Evolutionary conservation across 2,888 invertebrate genomes (phyloP), one percentile per base, ranked within the genome.

Genomic region (Ennomos quercinarius): DNA sequence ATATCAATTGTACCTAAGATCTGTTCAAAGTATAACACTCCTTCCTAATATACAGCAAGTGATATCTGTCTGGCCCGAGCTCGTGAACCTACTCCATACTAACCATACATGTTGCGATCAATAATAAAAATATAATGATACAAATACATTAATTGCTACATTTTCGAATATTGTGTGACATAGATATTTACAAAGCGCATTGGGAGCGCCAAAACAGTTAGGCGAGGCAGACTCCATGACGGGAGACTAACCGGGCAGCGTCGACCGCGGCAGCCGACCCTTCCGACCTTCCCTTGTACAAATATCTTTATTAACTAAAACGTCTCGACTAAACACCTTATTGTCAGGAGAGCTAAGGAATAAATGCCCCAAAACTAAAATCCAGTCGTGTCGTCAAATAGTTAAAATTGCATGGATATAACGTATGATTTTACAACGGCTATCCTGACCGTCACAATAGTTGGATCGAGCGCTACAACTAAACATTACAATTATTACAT

Each of bases 1-100:
- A 91, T 91, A 91, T 91, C 90, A 91, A 91, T 92, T 91, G 90
- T 91, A 91, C 89, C 91, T 91, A 91, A 91, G 91, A 91, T 91
- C 89, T 89, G 87, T 90, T 89, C 88, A 86, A 86, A 77, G 85
- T 86, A 83, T 50, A 87, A 87, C 86, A 89, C 85, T 82, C 85
- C 85, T 81, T 86, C 75, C 80, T 78, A 87, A 77, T 86, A 85
- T 87, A 89, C 84, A 89, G 77, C 81, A 81, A 74, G 27, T 27
- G 27, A 27, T 27, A 27, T 27, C 77, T 74, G 80, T 78, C 58
- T 64, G 61, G 64, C 69, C 77, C 74, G 81, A 81, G 79, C 84
- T 81, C 74, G 78, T 82, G 80, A 83, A 80, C 81, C 78, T 81
- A 78, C 78, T 78, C 74, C 80, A 80, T 76, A 83, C 87, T 88